A percentile compares a stretch with the other conserved stretches of the same genome.
Evolutionary conservation across 2,888 invertebrate species (phyloP).

Genomic region (Oligia strigilis): DNA sequence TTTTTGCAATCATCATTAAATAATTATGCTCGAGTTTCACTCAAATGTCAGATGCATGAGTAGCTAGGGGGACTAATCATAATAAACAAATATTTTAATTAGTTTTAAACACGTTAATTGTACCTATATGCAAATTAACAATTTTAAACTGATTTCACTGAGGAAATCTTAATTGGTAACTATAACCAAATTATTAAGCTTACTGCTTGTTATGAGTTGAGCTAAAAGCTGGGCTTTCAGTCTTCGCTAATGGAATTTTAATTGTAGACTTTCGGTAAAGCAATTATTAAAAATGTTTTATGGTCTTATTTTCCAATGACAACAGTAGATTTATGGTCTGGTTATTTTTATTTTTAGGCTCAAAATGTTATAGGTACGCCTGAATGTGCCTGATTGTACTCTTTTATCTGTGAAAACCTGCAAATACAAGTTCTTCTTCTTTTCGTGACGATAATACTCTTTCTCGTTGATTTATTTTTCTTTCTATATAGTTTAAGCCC

Average conservation of each 20-base stretch:
- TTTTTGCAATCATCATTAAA: no score
- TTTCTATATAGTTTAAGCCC: no score
- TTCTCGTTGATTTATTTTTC: no score
- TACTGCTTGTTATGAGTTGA: not conserved
- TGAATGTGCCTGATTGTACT: not conserved
- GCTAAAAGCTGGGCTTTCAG: not conserved
- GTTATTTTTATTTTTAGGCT: no score
- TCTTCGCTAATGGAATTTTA: not conserved
- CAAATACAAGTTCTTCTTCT: not conserved
- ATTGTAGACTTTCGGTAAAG: not conserved
- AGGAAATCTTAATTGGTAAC: not conserved
- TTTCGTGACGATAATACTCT: no score
- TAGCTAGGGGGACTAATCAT: not conserved
- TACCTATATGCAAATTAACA: not conserved
- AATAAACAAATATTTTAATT: not conserved
- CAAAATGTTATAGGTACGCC: not conserved
- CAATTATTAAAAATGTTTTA: no score
- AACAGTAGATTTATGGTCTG: not conserved
- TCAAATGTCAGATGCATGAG: not conserved
- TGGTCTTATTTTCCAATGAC: not conserved
- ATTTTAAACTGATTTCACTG: conserved; percentile 1
- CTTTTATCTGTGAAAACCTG: not conserved
- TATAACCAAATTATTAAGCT: not conserved
- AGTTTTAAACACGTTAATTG: not conserved
- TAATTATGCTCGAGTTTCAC: not conserved